Base-by-base conservation (phyloP, 2,113 vertebrate species). In the Morone chrysops region DNA sequence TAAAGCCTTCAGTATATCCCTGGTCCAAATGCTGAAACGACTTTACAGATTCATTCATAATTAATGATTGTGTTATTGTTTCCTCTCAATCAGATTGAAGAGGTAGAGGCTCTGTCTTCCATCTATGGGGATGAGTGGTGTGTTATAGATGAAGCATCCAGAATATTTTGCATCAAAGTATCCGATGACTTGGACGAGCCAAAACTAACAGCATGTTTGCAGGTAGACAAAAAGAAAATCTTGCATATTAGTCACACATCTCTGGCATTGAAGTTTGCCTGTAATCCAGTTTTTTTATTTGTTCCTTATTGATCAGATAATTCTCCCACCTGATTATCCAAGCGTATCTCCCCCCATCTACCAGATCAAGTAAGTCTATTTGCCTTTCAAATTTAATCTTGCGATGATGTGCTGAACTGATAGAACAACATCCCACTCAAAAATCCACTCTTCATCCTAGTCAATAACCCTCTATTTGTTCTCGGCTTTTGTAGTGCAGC, bases 71-170 rank as follows among this genome's bases (percentile, higher is more conserved):
- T 84, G 47, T 20, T 73, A 4, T 51, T 14, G 8, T 43, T 78
- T 65, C 36, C 70, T 36, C 43, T 77, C 65, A 71, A 82, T 22
- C 62, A 99, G 98, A 95, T 95, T n/a, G 98, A 99, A 91, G 98
- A 99, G 94, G 96, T 99, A 1, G 98, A 99, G 94, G 98, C 98
- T 5, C 95, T 99, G 81, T 97, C 98, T 4, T 96, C 98, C 3
- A 99, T 99, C 88, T 99, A 99, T 67, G 97, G 97, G 0, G 97
- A 99, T 20, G 97, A 99, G 14, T 99, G 98, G 98, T 98, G 97
- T 92, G 96, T 97, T 81, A 94, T 99, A 83, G 97, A 99, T 84
- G 97, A 98, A 90, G 94, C 94, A 16, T 95, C 96, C 63, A 97
- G 96, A 90, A 96, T 98, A 92, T 99, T 99, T 91, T 99, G 98